Evolutionary conservation across 2,888 invertebrate genomes (phyloP).

Genomic region (Macroteleia sp.): DNA sequence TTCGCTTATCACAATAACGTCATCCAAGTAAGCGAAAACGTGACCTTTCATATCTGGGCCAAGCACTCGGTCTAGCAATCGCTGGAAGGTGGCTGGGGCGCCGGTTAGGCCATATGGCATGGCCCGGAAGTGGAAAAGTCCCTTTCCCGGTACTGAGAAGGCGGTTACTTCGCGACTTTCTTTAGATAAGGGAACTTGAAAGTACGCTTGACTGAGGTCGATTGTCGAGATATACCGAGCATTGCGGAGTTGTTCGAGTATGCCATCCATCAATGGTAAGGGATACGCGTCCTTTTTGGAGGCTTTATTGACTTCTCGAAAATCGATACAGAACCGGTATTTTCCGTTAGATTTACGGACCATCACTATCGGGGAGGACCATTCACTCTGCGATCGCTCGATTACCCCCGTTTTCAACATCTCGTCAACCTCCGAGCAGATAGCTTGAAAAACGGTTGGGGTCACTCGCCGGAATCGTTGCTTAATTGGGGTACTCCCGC

Average conservation of each 20-base stretch:
- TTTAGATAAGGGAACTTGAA: constrained; percentile 54
- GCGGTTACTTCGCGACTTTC: constrained; percentile 51
- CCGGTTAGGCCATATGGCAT: neutral
- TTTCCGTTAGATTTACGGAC: too few relatives aligned
- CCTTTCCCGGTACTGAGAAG: constrained; percentile 56
- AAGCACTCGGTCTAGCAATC: neutral
- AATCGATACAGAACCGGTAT: too few relatives aligned
- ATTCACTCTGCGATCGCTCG: constrained; percentile 23
- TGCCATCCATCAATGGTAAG: too few relatives aligned
- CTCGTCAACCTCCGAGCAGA: neutral
- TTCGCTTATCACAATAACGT: neutral
- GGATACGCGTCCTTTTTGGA: too few relatives aligned
- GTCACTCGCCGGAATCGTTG: neutral
- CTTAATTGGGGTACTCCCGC: neutral
- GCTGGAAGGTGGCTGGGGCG: neutral
- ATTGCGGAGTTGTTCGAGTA: constrained; percentile 36
- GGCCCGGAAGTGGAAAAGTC: constrained; percentile 12
- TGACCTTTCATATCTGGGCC: neutral
- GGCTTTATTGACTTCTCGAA: too few relatives aligned
- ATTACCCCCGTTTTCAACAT: neutral
- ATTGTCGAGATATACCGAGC: constrained; percentile 61
- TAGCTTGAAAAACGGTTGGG: neutral
- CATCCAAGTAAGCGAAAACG: constrained; percentile 7
- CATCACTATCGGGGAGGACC: neutral
- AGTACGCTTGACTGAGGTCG: constrained; percentile 63